Evolutionary conservation across 2,113 vertebrate genomes (phyloP), one percentile per base, ranked within the genome.

Genomic region (Perca flavescens): DNA sequence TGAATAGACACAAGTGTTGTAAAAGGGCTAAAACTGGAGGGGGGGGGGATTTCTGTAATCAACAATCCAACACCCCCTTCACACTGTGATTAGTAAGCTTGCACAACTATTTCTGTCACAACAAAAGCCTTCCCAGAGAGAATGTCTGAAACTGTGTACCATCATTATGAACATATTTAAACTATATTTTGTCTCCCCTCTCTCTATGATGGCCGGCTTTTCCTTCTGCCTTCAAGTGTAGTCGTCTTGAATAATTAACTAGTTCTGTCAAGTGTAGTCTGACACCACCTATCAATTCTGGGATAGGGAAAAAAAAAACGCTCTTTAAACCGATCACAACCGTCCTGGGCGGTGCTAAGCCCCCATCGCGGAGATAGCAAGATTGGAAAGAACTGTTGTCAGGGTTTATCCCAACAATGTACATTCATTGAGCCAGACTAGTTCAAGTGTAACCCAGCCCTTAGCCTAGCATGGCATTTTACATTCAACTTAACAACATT

Each of bases 401-500:
- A 43, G 10, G 40, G 2, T 43, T 43, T 43, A 43, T 43, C 40
- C 40, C 40, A 43, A 43, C 40, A 43, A 43, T 11, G 40, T 43
- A 43, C 40, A 11, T 43, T 43, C 0, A 0, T 43, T 43, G 10
- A 43, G 40, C 40, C 40, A 10, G 40, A 43, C 40, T 43, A 43
- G 10, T 43, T 43, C 40, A 43, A 9, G 40, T 10, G 10, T 43
- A 43, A 43, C 10, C 40, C 2, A 2, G 5, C 6, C 34, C 34
- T 53, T 40, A 64, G 1, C 60, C 34, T 13, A 2, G 6, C 11
- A 1, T 70, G 52, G 7, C 49, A 66, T 60, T 89, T 85, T 14
- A 65, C 13, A 3, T 34, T 75, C 15, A 16, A 31, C 65, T 4
- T 79, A 68, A 81, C 36, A 43, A 36, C 57, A 79, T 82, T 69